Base-by-base conservation (phyloP, 2,113 vertebrate species). In the Notarius quadriscutis region DNA sequence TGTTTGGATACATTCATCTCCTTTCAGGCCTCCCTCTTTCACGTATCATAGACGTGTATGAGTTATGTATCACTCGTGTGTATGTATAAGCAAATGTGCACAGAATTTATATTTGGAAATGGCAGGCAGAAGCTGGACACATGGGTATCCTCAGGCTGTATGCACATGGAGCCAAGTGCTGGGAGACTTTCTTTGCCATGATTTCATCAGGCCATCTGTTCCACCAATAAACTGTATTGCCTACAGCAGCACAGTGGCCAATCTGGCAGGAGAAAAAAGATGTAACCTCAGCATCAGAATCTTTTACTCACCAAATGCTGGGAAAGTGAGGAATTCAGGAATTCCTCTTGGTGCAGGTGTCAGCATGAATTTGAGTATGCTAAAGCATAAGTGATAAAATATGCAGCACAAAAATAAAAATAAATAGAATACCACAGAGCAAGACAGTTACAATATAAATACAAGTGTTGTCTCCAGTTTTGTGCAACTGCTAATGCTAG, bases 191-290 rank as follows among this genome's bases (percentile, higher is more conserved):
- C 41, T 90, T 62, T 71, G 86, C 81, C 79, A 79, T 87, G 50
- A 86, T 86, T 75, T 88, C 72, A 89, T 89, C 71, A 58, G 74
- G 72, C 85, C 87, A 88, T 88, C 89, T 90, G 89, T 58, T 88
- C 84, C 57, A 80, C 79, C 82, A 78, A 77, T 60, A 84, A 74
- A 75, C 48, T 53, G 27, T 72, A 78, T 55, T 27, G 72, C 57
- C 84, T 85, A 48, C 71, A 87, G 79, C 62, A 69, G 71, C 51
- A 57, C 72, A 78, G 81, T 20, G 10, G 48, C 34, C 34, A 62
- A 9, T 87, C 86, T 82, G 85, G 85, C 77, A 9, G 65, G 48
- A 63, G 63, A 60, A 53, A 82, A 53, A 18, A 63, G 57, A 71
- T 84, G 65, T 48, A 87, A 57, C 22, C 41, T 51, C 79, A 83